A percentile compares a stretch with the other conserved stretches of the same genome.
phyloP scores from a whole-genome alignment of 2,797 vertebrate genomes.

The Myotis findleyi region DNA sequence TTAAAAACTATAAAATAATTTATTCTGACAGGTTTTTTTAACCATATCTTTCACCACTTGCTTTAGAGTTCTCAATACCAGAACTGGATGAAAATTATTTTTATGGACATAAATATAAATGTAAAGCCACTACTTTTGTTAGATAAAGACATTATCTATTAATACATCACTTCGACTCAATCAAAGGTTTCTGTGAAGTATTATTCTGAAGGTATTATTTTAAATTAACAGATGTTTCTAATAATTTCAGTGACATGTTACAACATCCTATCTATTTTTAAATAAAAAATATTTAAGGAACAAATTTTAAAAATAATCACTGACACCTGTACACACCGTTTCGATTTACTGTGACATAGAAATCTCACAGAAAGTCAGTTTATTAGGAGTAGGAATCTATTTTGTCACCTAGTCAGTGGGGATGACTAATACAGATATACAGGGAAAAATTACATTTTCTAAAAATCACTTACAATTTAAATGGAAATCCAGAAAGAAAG shows the following conservation, averaged over 20 bases:
- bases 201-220: constrained; percentile 42
- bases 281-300: constrained; percentile 37
- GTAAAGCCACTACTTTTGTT: neutral
- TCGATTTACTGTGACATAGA: neutral
- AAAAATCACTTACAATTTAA: neutral
- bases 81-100: neutral
- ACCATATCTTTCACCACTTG: neutral
- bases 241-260: constrained; percentile 30
- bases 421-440: neutral
- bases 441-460: neutral
- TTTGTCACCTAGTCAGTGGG: neutral
- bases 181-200: constrained; percentile 7
- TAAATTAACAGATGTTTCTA: constrained; percentile 34
- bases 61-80: neutral
- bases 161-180: neutral
- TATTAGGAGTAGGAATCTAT: neutral
- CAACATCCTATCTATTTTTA: constrained; percentile 8
- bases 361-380: neutral
- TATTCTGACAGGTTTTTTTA: neutral
- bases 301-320: neutral
- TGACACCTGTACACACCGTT: neutral
- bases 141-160: neutral
- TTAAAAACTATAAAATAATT: neutral
- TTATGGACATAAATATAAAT: neutral
- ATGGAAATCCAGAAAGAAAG: neutral